Evolutionary conservation across 2,113 vertebrate genomes (phyloP).

Genomic region (Cynocephalus volans): DNA sequence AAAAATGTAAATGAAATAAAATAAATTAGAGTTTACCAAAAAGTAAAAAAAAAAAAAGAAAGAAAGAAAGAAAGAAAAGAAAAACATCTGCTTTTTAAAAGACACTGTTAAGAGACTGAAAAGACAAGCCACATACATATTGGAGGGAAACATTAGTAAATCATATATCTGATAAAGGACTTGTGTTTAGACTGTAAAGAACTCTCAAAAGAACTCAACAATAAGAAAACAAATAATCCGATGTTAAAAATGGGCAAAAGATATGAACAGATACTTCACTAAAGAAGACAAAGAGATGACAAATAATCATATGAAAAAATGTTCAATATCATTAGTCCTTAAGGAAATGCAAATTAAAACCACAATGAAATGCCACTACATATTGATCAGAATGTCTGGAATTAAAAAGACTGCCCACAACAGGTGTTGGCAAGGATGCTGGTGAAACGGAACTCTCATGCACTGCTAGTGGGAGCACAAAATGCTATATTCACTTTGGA

Average conservation of each 20-base stretch:
- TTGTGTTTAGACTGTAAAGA: not conserved
- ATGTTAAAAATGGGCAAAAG: not conserved
- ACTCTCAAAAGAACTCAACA: slow-evolving; percentile 39
- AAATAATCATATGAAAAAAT: slow-evolving; percentile 52
- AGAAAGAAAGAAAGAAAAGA: not conserved
- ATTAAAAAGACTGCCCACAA: not conserved
- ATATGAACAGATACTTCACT: slow-evolving; percentile 17
- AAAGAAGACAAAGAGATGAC: not conserved
- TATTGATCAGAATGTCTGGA: not conserved
- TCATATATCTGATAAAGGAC: not conserved
- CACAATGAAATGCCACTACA: not conserved
- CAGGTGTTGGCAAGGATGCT: not conserved
- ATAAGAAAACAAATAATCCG: slow-evolving; percentile 18
- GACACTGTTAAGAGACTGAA: slow-evolving; percentile 8
- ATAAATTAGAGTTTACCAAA: not conserved
- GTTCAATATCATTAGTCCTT: not conserved
- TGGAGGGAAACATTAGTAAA: not conserved
- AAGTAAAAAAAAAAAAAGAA: not conserved
- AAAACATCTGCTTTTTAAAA: not conserved
- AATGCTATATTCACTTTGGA: slow-evolving; percentile 6
- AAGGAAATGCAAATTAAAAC: slow-evolving; percentile 13
- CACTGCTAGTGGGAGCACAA: not conserved
- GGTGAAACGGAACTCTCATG: not conserved
- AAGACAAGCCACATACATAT: not conserved
- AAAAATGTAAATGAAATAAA: too few relatives aligned